Conservation (phyloP, 2,113 vertebrate species). For the Notothenia coriiceps region DNA sequence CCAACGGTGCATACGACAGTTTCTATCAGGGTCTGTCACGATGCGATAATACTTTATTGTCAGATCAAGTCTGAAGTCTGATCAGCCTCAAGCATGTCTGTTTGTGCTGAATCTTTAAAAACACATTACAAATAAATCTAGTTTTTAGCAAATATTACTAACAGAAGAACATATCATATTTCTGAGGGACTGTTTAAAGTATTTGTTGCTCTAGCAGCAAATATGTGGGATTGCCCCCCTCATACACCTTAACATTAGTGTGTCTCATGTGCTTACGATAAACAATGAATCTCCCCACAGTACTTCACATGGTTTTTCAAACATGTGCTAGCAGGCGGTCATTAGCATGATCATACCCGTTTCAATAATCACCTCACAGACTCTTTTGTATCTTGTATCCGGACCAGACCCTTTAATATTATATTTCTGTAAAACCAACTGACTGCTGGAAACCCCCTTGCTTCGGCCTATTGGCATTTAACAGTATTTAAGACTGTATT, state of each 20-base stretch:
- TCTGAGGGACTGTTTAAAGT: not conserved
- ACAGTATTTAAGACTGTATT: slow-evolving; percentile 20
- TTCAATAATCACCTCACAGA: not conserved
- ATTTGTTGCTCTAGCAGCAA: not conserved
- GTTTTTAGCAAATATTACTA: not conserved
- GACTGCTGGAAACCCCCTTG: slow-evolving; percentile 21
- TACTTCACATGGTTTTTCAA: not conserved
- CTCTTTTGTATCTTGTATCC: not conserved
- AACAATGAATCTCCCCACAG: not conserved
- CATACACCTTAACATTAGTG: not conserved
- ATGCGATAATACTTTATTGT: too few relatives aligned
- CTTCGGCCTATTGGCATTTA: slow-evolving; percentile 6
- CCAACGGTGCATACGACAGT: not conserved
- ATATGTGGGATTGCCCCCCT: not conserved
- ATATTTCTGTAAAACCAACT: not conserved
- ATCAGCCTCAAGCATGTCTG: not conserved
- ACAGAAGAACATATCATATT: not conserved
- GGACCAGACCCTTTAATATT: slow-evolving; percentile 13
- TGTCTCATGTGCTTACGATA: not conserved
- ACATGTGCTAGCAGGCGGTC: not conserved
- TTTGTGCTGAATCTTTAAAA: not conserved
- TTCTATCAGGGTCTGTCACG: not conserved
- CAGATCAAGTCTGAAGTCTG: too few relatives aligned
- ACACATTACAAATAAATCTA: not conserved
- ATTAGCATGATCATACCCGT: not conserved